A percentile compares a stretch with the other conserved stretches of the same genome.
These are phyloP conservation scores for Ispidina picta DNA, from an alignment of 2,797 vertebrate species.

Conservation along the genomic window DNA sequence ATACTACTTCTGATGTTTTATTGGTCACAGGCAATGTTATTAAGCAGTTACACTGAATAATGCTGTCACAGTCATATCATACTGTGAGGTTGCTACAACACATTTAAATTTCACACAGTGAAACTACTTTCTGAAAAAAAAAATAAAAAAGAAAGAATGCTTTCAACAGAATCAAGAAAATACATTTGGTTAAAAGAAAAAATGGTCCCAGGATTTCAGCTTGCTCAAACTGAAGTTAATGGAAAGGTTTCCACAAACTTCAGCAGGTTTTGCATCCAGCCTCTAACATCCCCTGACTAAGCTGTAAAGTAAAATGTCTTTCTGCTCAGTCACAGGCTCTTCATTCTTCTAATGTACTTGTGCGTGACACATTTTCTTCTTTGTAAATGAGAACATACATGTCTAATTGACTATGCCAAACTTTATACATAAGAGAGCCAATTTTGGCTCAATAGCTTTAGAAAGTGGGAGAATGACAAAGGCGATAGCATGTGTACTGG, in stretches of 20 bases:
- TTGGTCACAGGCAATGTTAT: constrained; percentile 34
- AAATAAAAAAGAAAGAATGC: neutral
- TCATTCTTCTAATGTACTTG: constrained; percentile 4
- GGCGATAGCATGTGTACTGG: neutral
- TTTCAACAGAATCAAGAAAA: constrained; percentile 47
- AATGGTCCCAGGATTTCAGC: constrained; percentile 10
- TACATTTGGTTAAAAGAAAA: neutral
- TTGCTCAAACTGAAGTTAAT: neutral
- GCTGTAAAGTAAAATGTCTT: neutral
- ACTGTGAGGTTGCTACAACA: constrained; percentile 49
- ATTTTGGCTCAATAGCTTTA: neutral
- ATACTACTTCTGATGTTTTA: neutral
- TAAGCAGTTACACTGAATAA: constrained; percentile 46
- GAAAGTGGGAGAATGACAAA: neutral
- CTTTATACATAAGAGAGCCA: neutral
- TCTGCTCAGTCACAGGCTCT: neutral
- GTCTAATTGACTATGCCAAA: neutral
- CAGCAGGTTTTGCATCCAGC: neutral
- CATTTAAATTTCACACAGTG: constrained; percentile 59
- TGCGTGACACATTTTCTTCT: constrained; percentile 7
- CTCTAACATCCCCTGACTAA: neutral
- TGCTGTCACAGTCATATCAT: constrained; percentile 19
- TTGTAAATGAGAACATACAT: neutral
- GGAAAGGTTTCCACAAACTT: constrained; percentile 1
- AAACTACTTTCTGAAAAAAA: constrained; percentile 35